Evolutionary conservation across 2,888 invertebrate genomes (phyloP).

Genomic region (Drosophila borborema): DNA sequence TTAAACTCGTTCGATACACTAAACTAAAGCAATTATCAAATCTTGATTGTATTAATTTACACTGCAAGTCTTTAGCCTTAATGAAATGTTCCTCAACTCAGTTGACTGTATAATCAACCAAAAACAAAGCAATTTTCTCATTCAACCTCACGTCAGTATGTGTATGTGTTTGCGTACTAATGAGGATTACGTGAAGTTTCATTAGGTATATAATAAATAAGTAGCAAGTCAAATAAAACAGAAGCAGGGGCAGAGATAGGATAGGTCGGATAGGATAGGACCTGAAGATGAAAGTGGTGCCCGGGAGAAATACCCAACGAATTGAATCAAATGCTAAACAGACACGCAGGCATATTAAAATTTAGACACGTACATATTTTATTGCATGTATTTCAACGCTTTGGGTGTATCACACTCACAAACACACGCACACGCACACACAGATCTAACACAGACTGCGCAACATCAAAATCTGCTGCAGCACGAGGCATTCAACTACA

Average conservation of each 20-base stretch:
- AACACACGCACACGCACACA: slow-evolving; percentile 8
- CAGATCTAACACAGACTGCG: slow-evolving; percentile 32
- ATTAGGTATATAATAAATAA: slow-evolving; percentile 72
- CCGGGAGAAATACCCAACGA: slow-evolving; percentile 25
- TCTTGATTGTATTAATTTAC: not conserved
- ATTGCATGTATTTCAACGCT: slow-evolving; percentile 61
- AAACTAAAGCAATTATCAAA: not conserved
- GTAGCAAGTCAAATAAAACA: slow-evolving; percentile 67
- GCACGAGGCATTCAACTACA: slow-evolving; percentile 31
- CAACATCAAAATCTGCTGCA: slow-evolving; percentile 52
- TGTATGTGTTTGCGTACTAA: slow-evolving; percentile 43
- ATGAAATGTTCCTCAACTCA: not conserved
- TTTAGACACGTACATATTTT: slow-evolving; percentile 78
- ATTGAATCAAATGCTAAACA: slow-evolving; percentile 56
- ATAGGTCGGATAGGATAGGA: slow-evolving; percentile 10
- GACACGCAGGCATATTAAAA: slow-evolving; percentile 73
- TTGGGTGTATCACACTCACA: slow-evolving; percentile 11
- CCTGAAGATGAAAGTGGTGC: slow-evolving; percentile 23
- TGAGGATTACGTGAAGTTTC: slow-evolving; percentile 72
- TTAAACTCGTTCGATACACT: not conserved
- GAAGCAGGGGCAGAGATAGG: not conserved
- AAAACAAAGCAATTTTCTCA: slow-evolving; percentile 12
- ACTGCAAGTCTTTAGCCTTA: not conserved
- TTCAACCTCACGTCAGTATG: slow-evolving; percentile 20
- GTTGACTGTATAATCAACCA: slow-evolving; percentile 5